Percentiles rank a stretch among this genome's conserved stretches.
These are phyloP conservation scores for Muschampia plurimacula DNA, from an alignment of 2,888 invertebrate genomes.

Conservation along the genomic window DNA sequence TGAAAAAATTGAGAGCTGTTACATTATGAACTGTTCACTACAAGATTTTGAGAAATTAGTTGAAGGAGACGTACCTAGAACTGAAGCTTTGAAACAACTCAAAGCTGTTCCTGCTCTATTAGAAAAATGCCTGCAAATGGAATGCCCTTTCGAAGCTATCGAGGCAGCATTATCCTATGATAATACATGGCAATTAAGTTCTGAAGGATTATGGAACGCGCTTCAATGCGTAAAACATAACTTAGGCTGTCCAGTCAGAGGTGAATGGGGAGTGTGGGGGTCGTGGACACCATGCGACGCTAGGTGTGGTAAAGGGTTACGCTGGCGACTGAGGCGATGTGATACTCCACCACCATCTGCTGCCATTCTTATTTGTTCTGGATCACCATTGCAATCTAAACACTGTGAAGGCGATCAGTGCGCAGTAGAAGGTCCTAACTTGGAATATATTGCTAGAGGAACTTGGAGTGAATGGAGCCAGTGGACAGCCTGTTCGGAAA, in stretches of 20 bases:
- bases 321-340: constrained; percentile 71
- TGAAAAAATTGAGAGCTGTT: constrained; percentile 71
- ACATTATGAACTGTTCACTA: constrained; percentile 71
- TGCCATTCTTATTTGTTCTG: constrained; percentile 60
- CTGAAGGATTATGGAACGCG: constrained; percentile 78
- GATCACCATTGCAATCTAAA: constrained; percentile 64
- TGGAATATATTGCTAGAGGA: constrained; percentile 53
- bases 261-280: constrained; percentile 77
- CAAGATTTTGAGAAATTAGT: constrained; percentile 69
- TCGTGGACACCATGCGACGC: constrained; percentile 75
- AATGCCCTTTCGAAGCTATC: constrained; percentile 76
- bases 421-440: constrained; percentile 58
- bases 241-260: constrained; percentile 76
- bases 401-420: constrained; percentile 75
- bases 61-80: constrained; percentile 63
- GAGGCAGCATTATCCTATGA: constrained; percentile 64
- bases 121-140: constrained; percentile 73
- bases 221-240: constrained; percentile 81
- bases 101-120: constrained; percentile 71
- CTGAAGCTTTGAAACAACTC: constrained; percentile 67
- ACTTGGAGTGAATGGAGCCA: constrained; percentile 74
- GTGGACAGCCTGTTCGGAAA: constrained; percentile 77
- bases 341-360: constrained; percentile 74
- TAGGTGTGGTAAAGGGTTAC: constrained; percentile 69
- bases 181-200: constrained; percentile 72